Evolutionary conservation across 2,797 vertebrate genomes (phyloP), one percentile per base, ranked within the genome.

Genomic region (Margarornis squamiger): DNA sequence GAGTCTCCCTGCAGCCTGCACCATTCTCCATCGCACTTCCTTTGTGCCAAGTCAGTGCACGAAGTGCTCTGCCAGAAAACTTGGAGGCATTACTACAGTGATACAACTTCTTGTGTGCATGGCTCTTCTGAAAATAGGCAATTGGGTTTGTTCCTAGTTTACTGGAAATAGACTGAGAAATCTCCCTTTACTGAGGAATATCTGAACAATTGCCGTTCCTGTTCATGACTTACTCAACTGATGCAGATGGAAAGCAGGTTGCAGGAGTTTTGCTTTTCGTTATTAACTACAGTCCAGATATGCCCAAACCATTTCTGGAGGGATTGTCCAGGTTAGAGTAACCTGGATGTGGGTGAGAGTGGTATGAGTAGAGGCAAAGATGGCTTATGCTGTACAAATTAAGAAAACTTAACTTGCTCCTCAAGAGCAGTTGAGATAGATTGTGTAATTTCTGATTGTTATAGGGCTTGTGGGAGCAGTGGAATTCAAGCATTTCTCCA

Each of bases 51-150:
- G 34, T 43, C 76, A 80, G 73, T 1, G 16, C 3, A 3, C 14
- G 0, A 27, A 23, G 26, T 0, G 23, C 18, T 9, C 58, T 36
- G 59, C 70, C 66, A 88, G 79, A 36, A 77, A 75, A 49, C 38
- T 49, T 12, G 43, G 14, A 68, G 70, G 19, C 52, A 18, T 73
- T 85, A 57, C 73, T 82, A 52, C 39, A 55, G 54, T 0, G 1
- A 8, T 62, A 38, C 30, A 63, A 34, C 12, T 39, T 46, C 61
- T 49, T 3, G 0, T 18, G n/a, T 58, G 63, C 12, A 0, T 5
- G 43, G 6, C 41, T 77, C 10, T n/a, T 89, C 88, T 90, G 76
- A 61, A 87, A 92, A 63, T 16, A 89, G 72, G 63, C 68, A 51
- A 6, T 22, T 20, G 59, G 36, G 3, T 10, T 57, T 90, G 78